phyloP scores from a whole-genome alignment of 2,797 vertebrate genomes.

The Zonotrichia albicollis region DNA sequence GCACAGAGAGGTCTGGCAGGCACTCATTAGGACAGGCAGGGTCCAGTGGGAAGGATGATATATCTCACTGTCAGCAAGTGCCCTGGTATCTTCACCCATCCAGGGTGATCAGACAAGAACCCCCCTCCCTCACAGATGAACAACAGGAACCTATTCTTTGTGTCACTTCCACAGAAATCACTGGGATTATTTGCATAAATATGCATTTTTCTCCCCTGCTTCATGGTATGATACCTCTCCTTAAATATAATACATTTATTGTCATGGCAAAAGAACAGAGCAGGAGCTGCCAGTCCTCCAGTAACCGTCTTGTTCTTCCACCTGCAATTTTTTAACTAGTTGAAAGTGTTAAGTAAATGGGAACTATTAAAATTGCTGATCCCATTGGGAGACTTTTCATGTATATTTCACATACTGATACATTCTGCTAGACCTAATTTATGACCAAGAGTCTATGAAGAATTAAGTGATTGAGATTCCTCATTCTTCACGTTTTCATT shows the following conservation, averaged over 20 bases:
- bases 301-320: accelerated
- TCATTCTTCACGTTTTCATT: neutral
- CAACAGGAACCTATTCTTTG: neutral
- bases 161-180: neutral
- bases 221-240: neutral
- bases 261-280: neutral
- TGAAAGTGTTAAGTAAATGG: neutral
- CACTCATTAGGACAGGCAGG: neutral
- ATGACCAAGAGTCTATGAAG: neutral
- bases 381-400: neutral
- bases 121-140: neutral
- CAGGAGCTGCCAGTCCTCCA: neutral
- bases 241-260: accelerated
- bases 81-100: neutral
- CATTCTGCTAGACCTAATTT: conserved; percentile 6
- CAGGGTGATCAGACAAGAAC: neutral
- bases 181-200: neutral
- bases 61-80: neutral
- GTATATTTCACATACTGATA: neutral
- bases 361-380: neutral
- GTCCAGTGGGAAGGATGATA: neutral
- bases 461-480: neutral
- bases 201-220: neutral
- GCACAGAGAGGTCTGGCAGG: neutral
- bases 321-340: neutral